A percentile compares a stretch with the other conserved stretches of the same genome.
Conservation (phyloP, 2,113 vertebrate genomes). For the Lota lota region DNA sequence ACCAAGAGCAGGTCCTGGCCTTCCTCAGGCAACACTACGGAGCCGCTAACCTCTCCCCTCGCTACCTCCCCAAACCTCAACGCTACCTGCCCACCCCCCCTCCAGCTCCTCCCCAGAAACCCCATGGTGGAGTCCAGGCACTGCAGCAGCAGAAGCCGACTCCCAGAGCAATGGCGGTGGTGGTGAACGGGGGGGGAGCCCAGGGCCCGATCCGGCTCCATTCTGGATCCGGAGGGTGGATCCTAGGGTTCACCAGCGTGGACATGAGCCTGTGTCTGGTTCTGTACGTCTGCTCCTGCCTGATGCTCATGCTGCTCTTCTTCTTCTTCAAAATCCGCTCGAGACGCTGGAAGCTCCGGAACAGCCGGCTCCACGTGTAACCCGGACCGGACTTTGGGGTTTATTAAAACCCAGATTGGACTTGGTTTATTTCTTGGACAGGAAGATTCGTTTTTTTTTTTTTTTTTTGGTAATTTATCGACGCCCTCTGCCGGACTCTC, state of each 20-base stretch:
- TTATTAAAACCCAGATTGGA: neutral
- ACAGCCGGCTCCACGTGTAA: constrained; percentile 69
- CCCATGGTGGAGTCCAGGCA: constrained; percentile 1
- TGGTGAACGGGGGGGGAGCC: constrained; percentile 21
- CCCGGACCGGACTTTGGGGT: neutral
- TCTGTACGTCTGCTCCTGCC: constrained; percentile 83
- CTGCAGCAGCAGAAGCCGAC: neutral
- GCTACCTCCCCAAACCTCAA: constrained; percentile 40
- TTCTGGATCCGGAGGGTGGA: constrained; percentile 55
- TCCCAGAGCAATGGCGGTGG: neutral
- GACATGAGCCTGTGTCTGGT: constrained; percentile 96
- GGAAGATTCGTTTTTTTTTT: no score
- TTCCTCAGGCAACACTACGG: constrained; percentile 85
- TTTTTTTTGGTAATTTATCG: neutral
- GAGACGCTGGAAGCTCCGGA: constrained; percentile 78
- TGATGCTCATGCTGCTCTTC: constrained; percentile 93
- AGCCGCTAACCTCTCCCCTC: constrained; percentile 72
- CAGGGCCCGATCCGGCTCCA: no score
- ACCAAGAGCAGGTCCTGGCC: constrained; percentile 74
- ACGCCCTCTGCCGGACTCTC: neutral
- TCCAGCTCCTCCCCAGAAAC: neutral
- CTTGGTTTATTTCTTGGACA: neutral
- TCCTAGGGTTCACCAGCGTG: constrained; percentile 87
- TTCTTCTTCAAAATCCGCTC: constrained; percentile 89
- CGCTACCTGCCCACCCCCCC: neutral